These are phyloP conservation scores for Pristiophorus japonicus DNA, from an alignment of 2,113 vertebrate species.

Conservation along the genomic window DNA sequence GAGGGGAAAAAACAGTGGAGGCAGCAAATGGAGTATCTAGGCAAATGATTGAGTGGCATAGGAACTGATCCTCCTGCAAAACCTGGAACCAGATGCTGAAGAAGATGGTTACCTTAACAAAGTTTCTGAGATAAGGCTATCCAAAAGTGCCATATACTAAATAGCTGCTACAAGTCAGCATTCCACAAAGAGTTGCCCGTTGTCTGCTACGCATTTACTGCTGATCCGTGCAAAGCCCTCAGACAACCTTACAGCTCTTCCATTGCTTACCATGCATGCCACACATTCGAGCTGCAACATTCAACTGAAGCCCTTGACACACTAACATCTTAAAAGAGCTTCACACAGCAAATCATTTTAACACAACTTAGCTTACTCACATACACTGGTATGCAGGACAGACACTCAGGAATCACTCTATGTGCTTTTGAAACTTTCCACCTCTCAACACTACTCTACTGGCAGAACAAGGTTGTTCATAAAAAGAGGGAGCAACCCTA, in stretches of 20 bases:
- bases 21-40: not conserved
- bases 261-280: conserved; percentile 9
- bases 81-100: not conserved
- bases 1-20: not conserved
- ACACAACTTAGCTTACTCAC: not conserved
- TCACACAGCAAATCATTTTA: not conserved
- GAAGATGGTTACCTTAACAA: not conserved
- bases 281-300: conserved; percentile 4
- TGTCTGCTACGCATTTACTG: conserved; percentile 12
- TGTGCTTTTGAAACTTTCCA: not conserved
- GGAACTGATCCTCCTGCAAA: not conserved
- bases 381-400: not conserved
- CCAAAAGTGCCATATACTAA: not conserved
- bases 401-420: not conserved
- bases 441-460: not conserved
- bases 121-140: not conserved
- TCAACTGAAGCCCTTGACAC: not conserved
- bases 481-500: not conserved
- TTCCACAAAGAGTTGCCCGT: not conserved
- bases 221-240: not conserved
- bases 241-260: not conserved
- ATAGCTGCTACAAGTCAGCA: not conserved
- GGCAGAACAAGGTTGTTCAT: not conserved
- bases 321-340: conserved; percentile 4
- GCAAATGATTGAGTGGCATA: not conserved